phyloP scores from a whole-genome alignment of 2,113 vertebrate species.

The Nettapus auritus region DNA sequence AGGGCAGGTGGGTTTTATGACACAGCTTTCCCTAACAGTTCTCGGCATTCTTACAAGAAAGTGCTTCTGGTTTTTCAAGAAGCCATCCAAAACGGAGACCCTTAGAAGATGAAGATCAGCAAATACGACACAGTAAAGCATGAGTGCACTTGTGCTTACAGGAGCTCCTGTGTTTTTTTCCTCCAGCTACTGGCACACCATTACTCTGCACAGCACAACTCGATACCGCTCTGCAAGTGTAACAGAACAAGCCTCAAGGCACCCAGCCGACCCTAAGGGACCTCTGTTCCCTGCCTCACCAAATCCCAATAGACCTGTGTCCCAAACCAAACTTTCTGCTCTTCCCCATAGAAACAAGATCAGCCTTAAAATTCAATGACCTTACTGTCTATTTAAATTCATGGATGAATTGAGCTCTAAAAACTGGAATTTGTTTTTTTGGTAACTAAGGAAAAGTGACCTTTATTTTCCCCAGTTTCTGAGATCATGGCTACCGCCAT shows the following conservation, averaged over 20 bases:
- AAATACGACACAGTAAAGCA: fast-evolving
- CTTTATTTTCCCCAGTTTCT: not conserved
- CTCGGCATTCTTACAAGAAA: not conserved
- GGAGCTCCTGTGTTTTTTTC: not conserved
- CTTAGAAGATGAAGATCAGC: not conserved
- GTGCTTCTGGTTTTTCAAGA: not conserved
- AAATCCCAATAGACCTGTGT: not conserved
- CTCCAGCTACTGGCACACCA: not conserved
- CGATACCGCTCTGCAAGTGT: not conserved
- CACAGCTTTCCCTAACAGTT: not conserved
- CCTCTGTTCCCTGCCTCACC: not conserved
- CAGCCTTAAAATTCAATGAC: not conserved
- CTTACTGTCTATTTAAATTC: not conserved
- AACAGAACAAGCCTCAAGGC: not conserved
- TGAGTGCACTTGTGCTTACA: not conserved
- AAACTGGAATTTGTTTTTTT: not conserved
- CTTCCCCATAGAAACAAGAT: not conserved
- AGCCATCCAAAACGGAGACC: not conserved
- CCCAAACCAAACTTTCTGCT: not conserved
- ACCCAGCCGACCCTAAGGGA: not conserved
- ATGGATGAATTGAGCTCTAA: not conserved
- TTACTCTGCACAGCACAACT: not conserved
- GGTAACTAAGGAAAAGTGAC: not conserved
- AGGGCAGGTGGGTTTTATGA: not conserved
- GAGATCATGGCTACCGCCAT: not conserved